These are phyloP conservation scores for Drosophila fungiperda DNA, from an alignment of 2,888 invertebrate genomes.

Conservation along the genomic window DNA sequence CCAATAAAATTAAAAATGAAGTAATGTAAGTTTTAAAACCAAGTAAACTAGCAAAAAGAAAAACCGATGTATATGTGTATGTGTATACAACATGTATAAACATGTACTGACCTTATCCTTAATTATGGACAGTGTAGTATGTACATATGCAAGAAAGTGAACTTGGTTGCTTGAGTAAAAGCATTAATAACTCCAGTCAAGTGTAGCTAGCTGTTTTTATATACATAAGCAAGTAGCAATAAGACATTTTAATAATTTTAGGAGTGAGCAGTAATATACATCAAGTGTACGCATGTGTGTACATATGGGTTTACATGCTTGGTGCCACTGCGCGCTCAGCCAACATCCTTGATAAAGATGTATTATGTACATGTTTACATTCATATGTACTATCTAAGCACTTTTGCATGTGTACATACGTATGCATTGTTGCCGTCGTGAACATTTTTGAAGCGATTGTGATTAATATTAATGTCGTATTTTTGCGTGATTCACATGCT, in stretches of 20 bases:
- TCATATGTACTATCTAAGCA: not conserved
- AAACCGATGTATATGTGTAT: not conserved
- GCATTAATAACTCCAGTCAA: not conserved
- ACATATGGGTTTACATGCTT: not conserved
- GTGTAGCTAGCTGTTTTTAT: constrained; percentile 2
- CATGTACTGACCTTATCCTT: constrained; percentile 1
- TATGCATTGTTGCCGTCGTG: not conserved
- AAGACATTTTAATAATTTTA: not conserved
- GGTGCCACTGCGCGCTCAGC: not conserved
- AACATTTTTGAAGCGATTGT: not conserved
- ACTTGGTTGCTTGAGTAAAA: not conserved
- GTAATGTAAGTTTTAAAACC: not conserved
- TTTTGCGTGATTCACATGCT: not conserved
- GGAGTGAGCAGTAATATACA: not conserved
- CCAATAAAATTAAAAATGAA: not conserved
- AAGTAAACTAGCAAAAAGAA: not conserved
- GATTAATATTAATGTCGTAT: not conserved
- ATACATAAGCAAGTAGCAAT: not conserved
- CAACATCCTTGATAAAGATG: constrained; percentile 1
- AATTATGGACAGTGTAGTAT: not conserved
- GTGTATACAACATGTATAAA: not conserved
- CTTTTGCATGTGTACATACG: not conserved
- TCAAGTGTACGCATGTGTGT: not conserved
- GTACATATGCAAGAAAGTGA: not conserved
- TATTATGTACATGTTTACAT: not conserved